These are phyloP conservation scores for Taenaris catops DNA, from an alignment of 2,888 invertebrate species.

Conservation along the genomic window DNA sequence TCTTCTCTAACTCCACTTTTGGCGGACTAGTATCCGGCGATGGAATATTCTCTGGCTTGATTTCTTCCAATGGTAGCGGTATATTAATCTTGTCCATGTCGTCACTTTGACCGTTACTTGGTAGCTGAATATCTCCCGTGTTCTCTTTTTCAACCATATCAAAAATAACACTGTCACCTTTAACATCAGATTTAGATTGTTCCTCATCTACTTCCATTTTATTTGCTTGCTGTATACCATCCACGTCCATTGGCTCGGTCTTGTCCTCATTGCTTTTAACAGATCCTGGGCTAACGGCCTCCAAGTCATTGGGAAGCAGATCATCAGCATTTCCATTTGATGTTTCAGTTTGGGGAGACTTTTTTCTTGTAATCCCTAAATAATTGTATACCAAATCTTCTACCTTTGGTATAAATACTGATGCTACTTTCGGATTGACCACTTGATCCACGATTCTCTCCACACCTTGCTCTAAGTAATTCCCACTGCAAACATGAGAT, in stretches of 20 bases:
- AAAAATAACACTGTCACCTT: conserved; percentile 31
- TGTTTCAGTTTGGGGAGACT: conserved; percentile 49
- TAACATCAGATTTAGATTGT: conserved; percentile 40
- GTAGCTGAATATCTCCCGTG: conserved; percentile 67
- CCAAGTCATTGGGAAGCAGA: conserved; percentile 87
- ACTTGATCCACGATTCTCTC: conserved; percentile 98
- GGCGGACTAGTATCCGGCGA: conserved; percentile 58
- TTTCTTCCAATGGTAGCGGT: conserved; percentile 51
- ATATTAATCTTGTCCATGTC: conserved; percentile 49
- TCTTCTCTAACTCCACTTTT: conserved; percentile 50
- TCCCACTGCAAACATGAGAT: conserved; percentile 84
- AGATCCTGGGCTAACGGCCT: conserved; percentile 90
- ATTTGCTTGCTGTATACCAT: conserved; percentile 28
- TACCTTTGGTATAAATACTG: conserved; percentile 93
- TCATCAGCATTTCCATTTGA: conserved; percentile 57
- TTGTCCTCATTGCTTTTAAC: conserved; percentile 80
- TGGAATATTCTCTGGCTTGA: conserved; percentile 53
- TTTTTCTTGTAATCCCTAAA: conserved; percentile 88
- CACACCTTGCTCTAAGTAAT: conserved; percentile 93
- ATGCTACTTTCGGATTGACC: conserved; percentile 94
- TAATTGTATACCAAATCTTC: conserved; percentile 94
- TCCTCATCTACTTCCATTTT: conserved; percentile 46
- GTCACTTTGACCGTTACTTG: conserved; percentile 43
- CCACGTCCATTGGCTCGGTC: conserved; percentile 45
- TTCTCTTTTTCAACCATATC: conserved; percentile 63